Conservation (phyloP, 2,113 vertebrate genomes). For the Anhinga anhinga region DNA sequence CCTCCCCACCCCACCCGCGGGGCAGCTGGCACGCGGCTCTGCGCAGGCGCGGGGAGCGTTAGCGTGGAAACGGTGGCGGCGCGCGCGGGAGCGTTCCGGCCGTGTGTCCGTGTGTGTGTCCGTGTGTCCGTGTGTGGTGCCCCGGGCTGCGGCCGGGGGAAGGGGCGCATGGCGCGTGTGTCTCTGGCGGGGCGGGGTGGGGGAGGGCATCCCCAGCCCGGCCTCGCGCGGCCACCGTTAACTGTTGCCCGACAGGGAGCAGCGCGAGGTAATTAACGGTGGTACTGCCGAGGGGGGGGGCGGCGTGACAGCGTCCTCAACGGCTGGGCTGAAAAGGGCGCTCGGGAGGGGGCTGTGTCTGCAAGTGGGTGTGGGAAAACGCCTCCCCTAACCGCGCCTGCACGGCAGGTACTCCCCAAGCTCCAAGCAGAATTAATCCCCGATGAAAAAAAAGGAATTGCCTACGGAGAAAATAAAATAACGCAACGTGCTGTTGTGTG, state of each 20-base stretch:
- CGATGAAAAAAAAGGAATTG: background rate
- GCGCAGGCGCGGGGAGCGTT: no score
- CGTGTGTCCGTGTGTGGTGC: no score
- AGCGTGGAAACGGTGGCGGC: no score
- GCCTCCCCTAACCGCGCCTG: background rate
- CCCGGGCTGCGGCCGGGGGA: no score
- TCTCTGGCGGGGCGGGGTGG: no score
- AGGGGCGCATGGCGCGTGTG: no score
- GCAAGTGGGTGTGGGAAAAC: background rate
- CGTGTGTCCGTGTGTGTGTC: no score
- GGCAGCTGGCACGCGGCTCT: no score
- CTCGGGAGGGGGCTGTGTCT: background rate
- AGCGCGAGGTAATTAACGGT: background rate
- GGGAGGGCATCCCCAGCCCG: no score
- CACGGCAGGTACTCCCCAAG: background rate
- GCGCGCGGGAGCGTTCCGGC: no score
- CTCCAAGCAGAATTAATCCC: background rate
- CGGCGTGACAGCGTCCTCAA: background rate
- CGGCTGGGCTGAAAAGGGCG: background rate
- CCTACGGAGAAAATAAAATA: background rate
- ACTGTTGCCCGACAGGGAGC: background rate
- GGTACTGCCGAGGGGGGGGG: background rate
- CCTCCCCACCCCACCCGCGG: slow-evolving; percentile 67
- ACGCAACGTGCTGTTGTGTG: background rate
- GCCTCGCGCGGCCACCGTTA: background rate